A percentile compares a stretch with the other conserved stretches of the same genome.
These are phyloP conservation scores for Lepidocolaptes lacrymiger DNA, from an alignment of 2,797 vertebrate genomes.

Conservation along the genomic window DNA sequence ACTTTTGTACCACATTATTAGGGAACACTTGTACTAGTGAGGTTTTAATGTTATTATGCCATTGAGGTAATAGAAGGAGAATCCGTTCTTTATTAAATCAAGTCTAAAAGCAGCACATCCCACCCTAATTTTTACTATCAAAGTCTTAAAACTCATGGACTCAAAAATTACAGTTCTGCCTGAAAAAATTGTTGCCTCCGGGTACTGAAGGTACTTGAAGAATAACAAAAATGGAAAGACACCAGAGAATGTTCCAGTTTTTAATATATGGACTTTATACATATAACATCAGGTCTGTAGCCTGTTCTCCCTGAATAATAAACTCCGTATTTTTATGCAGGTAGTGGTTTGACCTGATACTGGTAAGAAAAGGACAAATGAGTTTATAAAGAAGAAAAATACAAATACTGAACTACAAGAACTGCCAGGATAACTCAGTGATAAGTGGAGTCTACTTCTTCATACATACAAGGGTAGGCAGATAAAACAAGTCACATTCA, in stretches of 20 bases:
- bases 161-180: not conserved
- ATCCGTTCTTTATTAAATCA: not conserved
- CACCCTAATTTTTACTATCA: not conserved
- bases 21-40: not conserved
- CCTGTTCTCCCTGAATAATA: not conserved
- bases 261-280: not conserved
- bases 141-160: not conserved
- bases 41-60: not conserved
- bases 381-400: not conserved
- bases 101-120: not conserved
- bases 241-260: not conserved
- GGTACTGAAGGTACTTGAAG: not conserved
- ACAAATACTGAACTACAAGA: not conserved
- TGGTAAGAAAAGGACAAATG: not conserved
- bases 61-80: not conserved
- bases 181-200: not conserved
- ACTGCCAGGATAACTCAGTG: not conserved
- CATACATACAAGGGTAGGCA: not conserved
- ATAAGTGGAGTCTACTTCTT: not conserved
- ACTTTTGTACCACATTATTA: not conserved
- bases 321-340: not conserved
- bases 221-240: not conserved
- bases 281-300: not conserved
- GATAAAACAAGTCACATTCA: not conserved
- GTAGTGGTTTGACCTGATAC: not conserved